Evolutionary conservation across 2,797 vertebrate species (phyloP), one percentile per base, ranked within the genome.

Genomic region (Sphaeramia orbicularis): DNA sequence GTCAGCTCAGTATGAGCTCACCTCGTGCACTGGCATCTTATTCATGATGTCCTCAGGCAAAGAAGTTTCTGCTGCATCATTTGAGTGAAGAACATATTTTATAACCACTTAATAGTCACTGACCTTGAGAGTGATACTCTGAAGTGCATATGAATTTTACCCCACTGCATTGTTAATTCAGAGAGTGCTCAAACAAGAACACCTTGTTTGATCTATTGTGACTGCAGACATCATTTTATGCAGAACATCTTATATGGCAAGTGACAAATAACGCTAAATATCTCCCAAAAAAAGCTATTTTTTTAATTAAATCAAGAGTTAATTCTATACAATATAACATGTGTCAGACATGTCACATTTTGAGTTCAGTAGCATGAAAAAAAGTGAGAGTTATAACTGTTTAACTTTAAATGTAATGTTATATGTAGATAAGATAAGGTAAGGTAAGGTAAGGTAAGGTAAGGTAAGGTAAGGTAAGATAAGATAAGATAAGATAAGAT

Each of bases 101-200:
- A 81, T 38, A 60, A 55, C 54, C 73, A 78, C 59, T 88, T 86
- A 80, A 76, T 32, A 90, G 80, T 85, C 76, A 15, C 57, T 70
- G 87, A 90, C 88, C 83, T 90, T 87, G 87, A 74, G 42, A 24
- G 44, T 19, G 64, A 74, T 48, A 63, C 61, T 48, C 12, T 12
- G 0, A 51, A 63, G 32, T 36, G 68, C 64, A 70, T 69, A 37
- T 54, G 66, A 76, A 65, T 65, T 62, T 45, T 42, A 30, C 53
- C 32, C 67, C 58, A 63, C 67, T 69, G 75, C 67, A 81, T 75
- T 67, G 42, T 70, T 80, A 71, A 86, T 78, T 80, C 66, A 55
- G 50, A 10, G 9, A 61, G n/a, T 24, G 21, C 74, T 75, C 52
- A 43, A 65, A 55, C 65, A 69, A 70, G 71, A 80, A 61, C 76